Base-by-base conservation (phyloP, 1,140 invertebrate species). In the Homarus americanus region DNA sequence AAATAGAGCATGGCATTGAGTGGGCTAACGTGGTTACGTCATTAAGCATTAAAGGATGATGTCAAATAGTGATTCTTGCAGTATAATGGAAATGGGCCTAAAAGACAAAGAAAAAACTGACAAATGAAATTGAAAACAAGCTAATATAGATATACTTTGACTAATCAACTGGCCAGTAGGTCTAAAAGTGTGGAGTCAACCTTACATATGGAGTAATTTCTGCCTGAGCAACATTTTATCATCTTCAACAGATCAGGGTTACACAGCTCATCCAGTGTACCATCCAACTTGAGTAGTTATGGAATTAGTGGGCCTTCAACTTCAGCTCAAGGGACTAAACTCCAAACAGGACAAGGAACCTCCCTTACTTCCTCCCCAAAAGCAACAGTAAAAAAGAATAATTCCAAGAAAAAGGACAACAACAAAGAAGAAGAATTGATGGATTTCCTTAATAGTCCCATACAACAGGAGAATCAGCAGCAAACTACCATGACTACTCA, bases 221-320 rank as follows among this genome's bases (percentile, higher is more conserved):
- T n/a, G n/a, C n/a, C n/a, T n/a, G n/a, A n/a, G n/a, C n/a, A n/a
- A n/a, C n/a, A n/a, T n/a, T n/a, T n/a, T n/a, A n/a, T n/a, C n/a
- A n/a, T n/a, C n/a, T n/a, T 78, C 38, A 17, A 44, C 75, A 78
- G 75, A 20, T 78, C 86, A 82, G 87, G 38, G 20, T 41, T 92
- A 34, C 91, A 79, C 34, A 90, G 82, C 41, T 92, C 91, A n/a
- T 84, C 87, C 17, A 92, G 91, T 82, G 91, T 92, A 2, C 91
- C 91, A 66, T 86, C 82, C 32, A 92, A 92, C 85, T 79, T 91
- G 34, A 86, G 80, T 69, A 90, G 85, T 82, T 91, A 82, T 63
- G 87, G 89, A 24, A 78, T 90, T 4, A 84, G 87, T 53, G 84
- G 73, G 1, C 79, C 86, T 41, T 53, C 84, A 24, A 79, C 83